Evolutionary conservation across 2,888 invertebrate species (phyloP).

Genomic region (Pseudococcus viburni): DNA sequence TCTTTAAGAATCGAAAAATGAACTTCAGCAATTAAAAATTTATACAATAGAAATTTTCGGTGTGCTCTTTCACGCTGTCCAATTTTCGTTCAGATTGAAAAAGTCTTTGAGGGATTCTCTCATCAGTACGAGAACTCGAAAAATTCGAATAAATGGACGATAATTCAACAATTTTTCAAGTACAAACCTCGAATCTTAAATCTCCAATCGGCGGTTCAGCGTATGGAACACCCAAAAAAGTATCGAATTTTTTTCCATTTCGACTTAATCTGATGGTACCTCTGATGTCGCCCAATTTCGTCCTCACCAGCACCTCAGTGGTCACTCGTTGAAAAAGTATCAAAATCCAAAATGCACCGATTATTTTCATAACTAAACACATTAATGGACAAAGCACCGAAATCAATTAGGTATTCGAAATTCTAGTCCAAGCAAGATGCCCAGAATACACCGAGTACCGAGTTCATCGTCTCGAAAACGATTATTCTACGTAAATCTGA

Average conservation of each 20-base stretch:
- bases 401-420: not conserved
- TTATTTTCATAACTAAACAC: not conserved
- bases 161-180: not conserved
- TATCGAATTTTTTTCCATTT: slow-evolving; percentile 70
- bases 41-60: too few relatives aligned
- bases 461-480: too few relatives aligned
- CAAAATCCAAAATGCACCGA: not conserved
- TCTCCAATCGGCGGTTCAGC: slow-evolving; percentile 71
- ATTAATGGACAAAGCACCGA: not conserved
- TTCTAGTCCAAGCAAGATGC: not conserved
- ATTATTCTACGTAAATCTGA: too few relatives aligned
- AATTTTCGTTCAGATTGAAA: too few relatives aligned
- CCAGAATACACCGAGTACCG: too few relatives aligned
- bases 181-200: slow-evolving; percentile 71
- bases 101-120: too few relatives aligned
- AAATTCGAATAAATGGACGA: too few relatives aligned
- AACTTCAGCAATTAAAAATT: too few relatives aligned
- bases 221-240: slow-evolving; percentile 71
- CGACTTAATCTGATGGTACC: slow-evolving; percentile 70
- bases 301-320: slow-evolving; percentile 68
- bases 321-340: not conserved
- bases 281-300: slow-evolving; percentile 70
- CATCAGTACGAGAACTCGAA: too few relatives aligned
- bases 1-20: too few relatives aligned
- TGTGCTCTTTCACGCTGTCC: too few relatives aligned